A percentile compares a stretch with the other conserved stretches of the same genome.
Conservation (phyloP, 1,140 invertebrate species). For the Drosophila subobscura region DNA sequence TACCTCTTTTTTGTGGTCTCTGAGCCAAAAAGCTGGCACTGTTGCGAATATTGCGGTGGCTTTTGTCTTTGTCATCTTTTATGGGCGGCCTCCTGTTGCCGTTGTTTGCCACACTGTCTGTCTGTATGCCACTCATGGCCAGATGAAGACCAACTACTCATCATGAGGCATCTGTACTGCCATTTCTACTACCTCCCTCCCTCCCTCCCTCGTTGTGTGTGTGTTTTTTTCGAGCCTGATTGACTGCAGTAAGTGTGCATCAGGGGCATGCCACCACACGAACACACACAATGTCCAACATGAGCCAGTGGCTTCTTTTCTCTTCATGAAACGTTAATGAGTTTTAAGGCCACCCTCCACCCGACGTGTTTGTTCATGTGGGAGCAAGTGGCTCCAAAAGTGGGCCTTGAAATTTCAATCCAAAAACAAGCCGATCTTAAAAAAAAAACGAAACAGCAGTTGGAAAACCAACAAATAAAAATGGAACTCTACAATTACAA, state of each 20-base stretch:
- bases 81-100: slow-evolving; percentile 35
- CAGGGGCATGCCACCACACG: slow-evolving; percentile 23
- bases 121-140: slow-evolving; percentile 24
- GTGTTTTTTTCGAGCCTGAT: slow-evolving; percentile 22
- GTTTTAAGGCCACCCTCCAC: slow-evolving; percentile 46
- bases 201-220: not conserved
- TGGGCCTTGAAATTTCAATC: slow-evolving; percentile 59
- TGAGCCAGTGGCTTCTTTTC: slow-evolving; percentile 26
- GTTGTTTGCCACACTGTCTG: slow-evolving; percentile 14
- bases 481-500: slow-evolving; percentile 68
- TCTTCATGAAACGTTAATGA: slow-evolving; percentile 69
- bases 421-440: slow-evolving; percentile 6
- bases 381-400: slow-evolving; percentile 10
- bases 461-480: slow-evolving; percentile 49
- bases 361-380: slow-evolving; percentile 45
- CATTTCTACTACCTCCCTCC: not conserved
- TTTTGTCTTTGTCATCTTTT: slow-evolving; percentile 31
- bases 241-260: slow-evolving; percentile 40
- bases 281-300: slow-evolving; percentile 24
- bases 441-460: slow-evolving; percentile 34
- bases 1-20: slow-evolving; percentile 2
- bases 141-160: slow-evolving; percentile 44
- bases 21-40: slow-evolving; percentile 6
- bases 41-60: slow-evolving; percentile 15
- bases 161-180: slow-evolving; percentile 1